Evolutionary conservation across 92 coral and sea anemone species (phyloP), one percentile per base, ranked within the genome.

Genomic region (Epizoanthus ramosus): DNA sequence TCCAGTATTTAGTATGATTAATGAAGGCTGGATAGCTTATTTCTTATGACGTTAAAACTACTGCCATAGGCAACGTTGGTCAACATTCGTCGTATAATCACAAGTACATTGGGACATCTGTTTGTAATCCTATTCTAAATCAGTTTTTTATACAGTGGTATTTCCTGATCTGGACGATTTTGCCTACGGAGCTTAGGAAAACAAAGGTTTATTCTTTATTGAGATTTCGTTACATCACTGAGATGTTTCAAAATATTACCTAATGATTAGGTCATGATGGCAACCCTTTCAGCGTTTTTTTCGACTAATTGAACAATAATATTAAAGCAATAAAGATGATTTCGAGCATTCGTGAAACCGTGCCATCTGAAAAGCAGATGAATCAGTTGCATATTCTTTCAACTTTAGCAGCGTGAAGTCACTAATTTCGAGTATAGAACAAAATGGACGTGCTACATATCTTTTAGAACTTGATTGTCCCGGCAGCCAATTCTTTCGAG

Each of bases 171-270:
- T 67, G 14, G 72, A 33, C 13, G 23, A 15, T 6, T 67, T 19
- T 15, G 39, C 72, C 47, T 19, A n/a, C 72, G 39, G 72, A 33
- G 43, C 8, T 6, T 7, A 31, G 33, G 8, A 23, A 19, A 67
- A 67, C 72, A 67, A 67, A 67, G 72, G 5, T 45, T 17, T 67
- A 37, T 67, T 67, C 72, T 28, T 33, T 67, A 28, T 33, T 31
- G 13, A 33, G 72, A 33, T 67, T 33, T 67, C 50, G 72, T 67
- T 35, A 67, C 72, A 67, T 67, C 35, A 67, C 43, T 37, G 43
- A 37, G 43, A 37, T 37, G 43, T 37, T 37, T 37, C 6, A 50
- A 1, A 50, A 10, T 50, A 50, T 50, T 50, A 50, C 54, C 54
- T 50, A 50, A 50, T 50, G 14, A 13, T 12, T 50, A 50, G 13